Evolutionary conservation across 2,113 vertebrate species (phyloP), one percentile per base, ranked within the genome.

Genomic region (Hemicordylus capensis): DNA sequence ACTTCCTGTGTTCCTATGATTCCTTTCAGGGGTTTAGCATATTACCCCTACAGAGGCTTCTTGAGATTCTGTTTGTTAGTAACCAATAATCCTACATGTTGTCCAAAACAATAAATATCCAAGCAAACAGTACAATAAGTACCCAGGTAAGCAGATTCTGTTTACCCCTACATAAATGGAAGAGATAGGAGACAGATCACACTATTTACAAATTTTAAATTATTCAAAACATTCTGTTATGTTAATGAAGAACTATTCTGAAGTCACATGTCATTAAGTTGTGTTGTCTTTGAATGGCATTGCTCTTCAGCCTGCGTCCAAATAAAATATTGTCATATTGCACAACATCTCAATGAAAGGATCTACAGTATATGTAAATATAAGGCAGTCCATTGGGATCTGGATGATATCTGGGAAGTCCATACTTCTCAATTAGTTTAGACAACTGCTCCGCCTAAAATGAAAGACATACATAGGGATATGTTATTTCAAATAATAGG

Each of bases 371-470:
- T n/a, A n/a, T 44, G 77, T 69, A 75, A 19, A 11, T 39, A 61
- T 39, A 37, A 72, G 12, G 59, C 6, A 80, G 4, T 54, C 82
- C 54, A 15, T 73, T 61, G 70, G n/a, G 22, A 46, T 80, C 56
- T 76, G 59, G 42, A 6, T 11, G 48, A 86, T 67, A 24, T 77
- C 77, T 64, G 31, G 17, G 61, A 39, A 76, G 54, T 37, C 78
- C 4, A 1, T 28, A n/a, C 77, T 77, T 46, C 24, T 63, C 39
- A 87, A 1, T 8, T 92, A 58, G 87, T 92, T 94, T 90, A 95
- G 11, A 93, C 94, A 26, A 85, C 20, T 84, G 79, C 77, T 10
- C 70, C 78, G 80, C 76, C 94, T 95, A 87, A 84, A 94, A 79
- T 31, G 5, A n/a, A 86, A 93, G 78, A 89, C 15, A 51, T 48